Evolutionary conservation across 2,797 vertebrate genomes (phyloP).

Genomic region (Onychomys torridus): DNA sequence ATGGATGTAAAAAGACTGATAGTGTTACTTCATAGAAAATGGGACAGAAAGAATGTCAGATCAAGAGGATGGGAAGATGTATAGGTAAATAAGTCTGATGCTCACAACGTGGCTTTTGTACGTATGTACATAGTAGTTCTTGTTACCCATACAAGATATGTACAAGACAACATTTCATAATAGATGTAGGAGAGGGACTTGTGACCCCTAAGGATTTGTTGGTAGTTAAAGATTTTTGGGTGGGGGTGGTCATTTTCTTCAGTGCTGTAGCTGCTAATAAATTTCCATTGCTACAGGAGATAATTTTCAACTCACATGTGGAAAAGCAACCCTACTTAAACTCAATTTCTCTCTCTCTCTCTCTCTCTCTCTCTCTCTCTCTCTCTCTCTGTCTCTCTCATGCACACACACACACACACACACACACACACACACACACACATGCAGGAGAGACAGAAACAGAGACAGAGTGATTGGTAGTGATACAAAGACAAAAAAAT

Average conservation of each 20-base stretch:
- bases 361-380: no score
- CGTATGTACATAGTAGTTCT: neutral
- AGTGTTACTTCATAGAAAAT: neutral
- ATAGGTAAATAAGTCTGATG: neutral
- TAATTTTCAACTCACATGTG: neutral
- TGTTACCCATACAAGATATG: neutral
- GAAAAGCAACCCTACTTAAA: neutral
- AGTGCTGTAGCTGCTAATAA: neutral
- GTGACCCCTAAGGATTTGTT: neutral
- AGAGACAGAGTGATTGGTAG: neutral
- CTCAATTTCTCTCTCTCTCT: neutral
- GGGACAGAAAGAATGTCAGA: neutral
- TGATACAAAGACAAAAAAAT: conserved; percentile 14
- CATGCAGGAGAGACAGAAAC: neutral
- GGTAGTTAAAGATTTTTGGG: neutral
- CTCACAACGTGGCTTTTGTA: neutral
- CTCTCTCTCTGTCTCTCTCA: no score
- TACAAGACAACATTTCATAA: neutral
- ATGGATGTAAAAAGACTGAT: neutral
- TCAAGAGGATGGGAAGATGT: neutral
- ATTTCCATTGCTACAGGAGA: neutral
- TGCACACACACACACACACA: no score
- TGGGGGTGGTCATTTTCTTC: neutral
- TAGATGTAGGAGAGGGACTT: neutral
- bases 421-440: neutral